Evolutionary conservation across 1,140 invertebrate species (phyloP).

Genomic region (Aphaenogaster floridana): DNA sequence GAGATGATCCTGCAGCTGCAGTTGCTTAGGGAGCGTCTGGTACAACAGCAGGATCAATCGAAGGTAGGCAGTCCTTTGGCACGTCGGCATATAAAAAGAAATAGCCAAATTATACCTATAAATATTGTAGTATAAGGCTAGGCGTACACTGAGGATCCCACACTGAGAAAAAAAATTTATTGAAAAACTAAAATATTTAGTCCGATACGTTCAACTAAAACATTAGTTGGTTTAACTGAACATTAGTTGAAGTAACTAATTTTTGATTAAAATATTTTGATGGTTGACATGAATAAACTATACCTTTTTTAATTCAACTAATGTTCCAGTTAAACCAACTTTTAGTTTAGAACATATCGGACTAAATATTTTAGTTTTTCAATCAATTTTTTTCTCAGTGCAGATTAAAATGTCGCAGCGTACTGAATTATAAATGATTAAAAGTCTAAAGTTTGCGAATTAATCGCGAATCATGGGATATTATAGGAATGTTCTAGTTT

Average conservation of each 20-base stretch:
- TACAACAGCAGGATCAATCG: slow-evolving; percentile 89
- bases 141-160: background rate
- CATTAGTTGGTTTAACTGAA: too few species aligned
- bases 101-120: background rate
- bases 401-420: background rate
- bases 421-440: background rate
- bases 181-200: too few species aligned
- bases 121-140: background rate
- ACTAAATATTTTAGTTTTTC: too few species aligned
- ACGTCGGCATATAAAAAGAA: background rate
- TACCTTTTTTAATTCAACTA: too few species aligned
- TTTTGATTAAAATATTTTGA: too few species aligned
- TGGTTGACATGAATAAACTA: too few species aligned
- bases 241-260: too few species aligned
- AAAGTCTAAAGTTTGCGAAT: background rate
- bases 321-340: too few species aligned
- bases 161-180: too few species aligned
- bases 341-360: too few species aligned
- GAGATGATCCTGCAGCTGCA: slow-evolving; percentile 95
- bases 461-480: background rate
- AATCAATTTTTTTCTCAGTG: too few species aligned
- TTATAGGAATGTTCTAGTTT: background rate
- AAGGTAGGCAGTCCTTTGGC: slow-evolving; percentile 81
- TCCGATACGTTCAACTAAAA: too few species aligned
- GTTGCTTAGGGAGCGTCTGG: slow-evolving; percentile 92